Evolutionary conservation across 2,113 vertebrate genomes (phyloP).

Genomic region (Neotragus pygmaeus): DNA sequence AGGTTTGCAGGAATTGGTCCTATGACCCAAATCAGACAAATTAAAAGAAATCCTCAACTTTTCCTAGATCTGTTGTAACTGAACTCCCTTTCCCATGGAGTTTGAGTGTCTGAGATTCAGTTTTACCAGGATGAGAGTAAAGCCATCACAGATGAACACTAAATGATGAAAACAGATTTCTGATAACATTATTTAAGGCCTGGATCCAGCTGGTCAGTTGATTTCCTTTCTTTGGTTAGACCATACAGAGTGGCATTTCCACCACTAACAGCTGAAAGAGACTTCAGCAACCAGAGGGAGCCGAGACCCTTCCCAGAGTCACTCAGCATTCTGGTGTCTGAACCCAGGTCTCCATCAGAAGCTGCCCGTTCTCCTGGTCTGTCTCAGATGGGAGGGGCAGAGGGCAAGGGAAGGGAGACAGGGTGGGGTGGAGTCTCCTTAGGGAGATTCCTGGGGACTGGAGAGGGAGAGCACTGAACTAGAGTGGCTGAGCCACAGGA

Average conservation of each 20-base stretch:
- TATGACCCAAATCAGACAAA: background rate
- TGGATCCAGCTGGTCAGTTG: background rate
- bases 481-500: background rate
- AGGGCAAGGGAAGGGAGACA: background rate
- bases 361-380: background rate
- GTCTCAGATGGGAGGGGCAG: background rate
- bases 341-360: background rate
- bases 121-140: background rate
- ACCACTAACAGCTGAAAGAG: background rate
- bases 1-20: background rate
- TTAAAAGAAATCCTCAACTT: background rate
- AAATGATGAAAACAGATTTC: background rate
- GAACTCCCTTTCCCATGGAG: background rate
- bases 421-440: background rate
- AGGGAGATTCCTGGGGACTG: background rate
- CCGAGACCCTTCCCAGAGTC: too few species aligned
- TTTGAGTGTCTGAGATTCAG: background rate
- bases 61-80: background rate
- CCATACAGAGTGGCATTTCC: background rate
- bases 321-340: background rate
- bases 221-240: background rate
- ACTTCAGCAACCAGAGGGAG: background rate
- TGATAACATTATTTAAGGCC: background rate
- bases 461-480: background rate
- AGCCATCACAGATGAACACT: background rate